A percentile compares a stretch with the other conserved stretches of the same genome.
Evolutionary conservation across 2,113 vertebrate genomes (phyloP).

Genomic region (Siniperca knerii): DNA sequence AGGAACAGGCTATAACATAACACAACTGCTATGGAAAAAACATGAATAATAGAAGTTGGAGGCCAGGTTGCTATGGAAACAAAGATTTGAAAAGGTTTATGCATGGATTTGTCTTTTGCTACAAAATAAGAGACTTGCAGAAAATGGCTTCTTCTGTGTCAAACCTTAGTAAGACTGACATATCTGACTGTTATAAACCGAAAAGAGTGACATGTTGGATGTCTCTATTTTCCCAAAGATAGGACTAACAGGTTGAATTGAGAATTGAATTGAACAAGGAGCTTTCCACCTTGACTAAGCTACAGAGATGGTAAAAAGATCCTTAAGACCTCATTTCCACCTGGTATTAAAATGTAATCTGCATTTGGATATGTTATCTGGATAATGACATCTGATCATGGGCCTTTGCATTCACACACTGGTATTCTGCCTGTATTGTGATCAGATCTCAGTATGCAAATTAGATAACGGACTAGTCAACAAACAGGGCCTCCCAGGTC

Average conservation of each 20-base stretch:
- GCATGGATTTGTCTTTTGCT: slow-evolving; percentile 28
- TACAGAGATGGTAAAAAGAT: background rate
- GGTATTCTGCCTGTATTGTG: background rate
- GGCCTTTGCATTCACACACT: background rate
- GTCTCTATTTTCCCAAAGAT: background rate
- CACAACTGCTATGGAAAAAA: slow-evolving; percentile 13
- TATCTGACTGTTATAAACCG: background rate
- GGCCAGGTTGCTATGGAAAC: slow-evolving; percentile 79
- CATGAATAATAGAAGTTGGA: slow-evolving; percentile 56
- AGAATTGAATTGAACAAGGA: background rate
- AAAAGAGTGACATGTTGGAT: background rate
- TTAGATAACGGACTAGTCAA: too few species aligned
- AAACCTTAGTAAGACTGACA: background rate
- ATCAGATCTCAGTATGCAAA: too few species aligned
- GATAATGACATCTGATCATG: background rate
- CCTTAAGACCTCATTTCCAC: background rate
- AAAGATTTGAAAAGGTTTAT: slow-evolving; percentile 52
- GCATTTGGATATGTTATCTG: background rate
- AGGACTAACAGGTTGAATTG: background rate
- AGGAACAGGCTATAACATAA: background rate
- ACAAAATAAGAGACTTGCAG: slow-evolving; percentile 2
- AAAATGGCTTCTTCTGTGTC: slow-evolving; percentile 3
- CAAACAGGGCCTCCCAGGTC: too few species aligned
- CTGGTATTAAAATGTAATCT: background rate
- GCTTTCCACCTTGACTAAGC: background rate